Base-by-base conservation (phyloP, 2,888 invertebrate species). In the Drosophila anomalata region DNA sequence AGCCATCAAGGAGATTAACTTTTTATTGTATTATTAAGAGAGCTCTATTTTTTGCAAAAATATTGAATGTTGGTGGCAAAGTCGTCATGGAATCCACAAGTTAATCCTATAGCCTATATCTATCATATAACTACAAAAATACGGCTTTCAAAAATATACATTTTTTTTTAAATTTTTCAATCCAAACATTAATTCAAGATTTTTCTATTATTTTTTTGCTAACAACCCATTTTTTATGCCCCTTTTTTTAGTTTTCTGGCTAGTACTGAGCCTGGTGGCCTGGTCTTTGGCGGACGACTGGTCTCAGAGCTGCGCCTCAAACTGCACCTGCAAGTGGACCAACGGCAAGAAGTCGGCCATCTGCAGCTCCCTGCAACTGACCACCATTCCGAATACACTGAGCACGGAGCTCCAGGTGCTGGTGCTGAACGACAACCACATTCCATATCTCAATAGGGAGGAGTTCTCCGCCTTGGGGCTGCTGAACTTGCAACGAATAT, bases 281-380 rank as follows among this genome's bases (percentile, higher is more conserved):
- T 79, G 48, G 12, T 59, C 73, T 0, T 67, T 93, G 70, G 93
- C 94, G 81, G 94, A 95, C 70, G 97, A 97, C 92, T 97, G 97
- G 97, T 96, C 96, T 56, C 89, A 89, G 59, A 96, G 96, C 92
- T 97, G 97, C 92, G 96, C 97, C 87, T 94, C 95, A 77, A 95
- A 96, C 84, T 97, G 97, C 91, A 94, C 95, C 88, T 97, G 97
- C 93, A 97, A 97, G 93, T 98, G 97, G 97, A 95, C 96, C 46
- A 96, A 96, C 71, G 97, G 97, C 72, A 97, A 97, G 92, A 97
- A 96, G 91, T 96, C 96, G 46, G 97, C 97, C 60, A 94, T 96
- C 67, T 98, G 97, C 92, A 94, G 95, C 74, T 95, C 96, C 88
- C 95, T 96, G 78, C 95, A 96, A 80, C 94, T 97, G 78, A 95